A percentile compares a stretch with the other conserved stretches of the same genome.
These are phyloP conservation scores for Dyspetes luteomarginatus DNA, from an alignment of 2,888 invertebrate species.

Conservation along the genomic window DNA sequence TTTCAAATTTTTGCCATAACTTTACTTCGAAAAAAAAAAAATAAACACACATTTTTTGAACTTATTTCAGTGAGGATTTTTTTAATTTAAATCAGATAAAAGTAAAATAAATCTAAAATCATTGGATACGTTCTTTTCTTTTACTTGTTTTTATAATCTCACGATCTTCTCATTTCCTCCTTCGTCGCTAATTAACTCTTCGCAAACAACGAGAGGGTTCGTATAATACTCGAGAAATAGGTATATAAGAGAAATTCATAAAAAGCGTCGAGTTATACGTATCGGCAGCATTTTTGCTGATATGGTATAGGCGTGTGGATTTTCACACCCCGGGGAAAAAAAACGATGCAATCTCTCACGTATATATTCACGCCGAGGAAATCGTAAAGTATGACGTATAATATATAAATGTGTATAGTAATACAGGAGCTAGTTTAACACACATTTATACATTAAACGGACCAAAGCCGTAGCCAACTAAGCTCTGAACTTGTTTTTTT, in stretches of 20 bases:
- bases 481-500: conserved; percentile 31
- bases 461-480: conserved; percentile 1
- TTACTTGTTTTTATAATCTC: conserved; percentile 9
- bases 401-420: conserved; percentile 32
- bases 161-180: conserved; percentile 43
- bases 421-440: conserved; percentile 2
- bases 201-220: neutral
- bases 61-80: neutral
- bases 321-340: conserved; percentile 51
- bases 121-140: conserved; percentile 8
- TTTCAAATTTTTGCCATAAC: no score
- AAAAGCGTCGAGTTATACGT: conserved; percentile 29
- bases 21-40: neutral
- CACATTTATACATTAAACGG: conserved; percentile 6
- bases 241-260: neutral
- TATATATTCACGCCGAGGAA: conserved; percentile 46
- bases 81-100: neutral
- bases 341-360: conserved; percentile 58
- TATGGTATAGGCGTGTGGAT: conserved; percentile 41
- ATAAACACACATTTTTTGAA: neutral
- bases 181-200: conserved; percentile 58
- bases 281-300: conserved; percentile 53
- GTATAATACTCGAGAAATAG: neutral
- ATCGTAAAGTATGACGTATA: conserved; percentile 62
- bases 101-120: conserved; percentile 34